Evolutionary conservation across 2,888 invertebrate species (phyloP), one percentile per base, ranked within the genome.

Genomic region (Notocelia uddmanniana): DNA sequence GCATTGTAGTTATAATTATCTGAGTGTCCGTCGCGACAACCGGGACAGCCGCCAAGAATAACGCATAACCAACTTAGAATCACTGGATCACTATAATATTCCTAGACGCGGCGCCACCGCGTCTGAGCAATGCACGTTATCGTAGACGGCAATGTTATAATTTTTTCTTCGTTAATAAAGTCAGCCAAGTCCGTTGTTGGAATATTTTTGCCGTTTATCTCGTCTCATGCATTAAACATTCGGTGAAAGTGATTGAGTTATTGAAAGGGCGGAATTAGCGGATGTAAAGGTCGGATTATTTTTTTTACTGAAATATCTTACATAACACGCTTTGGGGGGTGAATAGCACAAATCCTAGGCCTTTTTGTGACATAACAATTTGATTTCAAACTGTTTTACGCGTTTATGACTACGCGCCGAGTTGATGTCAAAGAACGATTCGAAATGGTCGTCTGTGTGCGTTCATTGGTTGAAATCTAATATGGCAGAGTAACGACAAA

Each of bases 151-250:
- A 23, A 64, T 74, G 69, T 74, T 74, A 69, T 74, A 75, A 59
- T 77, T 74, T 77, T 80, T 79, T 77, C 79, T 31, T 62, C 60
- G 74, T 78, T 80, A 77, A 80, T 81, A 80, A 78, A 78, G 72
- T 71, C 58, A 75, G 76, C 76, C 76, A 74, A 69, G 76, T 80
- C 79, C 79, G 78, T 77, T 70, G 74, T 66, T 74, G 73, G 79
- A 80, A 81, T 82, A 81, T 81, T 81, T 83, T 80, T 77, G 76
- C 75, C 73, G 74, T 76, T 76, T 74, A 76, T 81, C 79, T 76
- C 77, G 78, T 77, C 81, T 89, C 85, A 88, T 88, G 84, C 82
- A 85, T 88, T 82, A 88, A 81, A 85, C 83, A 87, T 86, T 63
- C 74, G 64, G 34, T 64, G 75, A 79, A 80, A 79, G 79, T 77